Evolutionary conservation across 1,140 invertebrate species (phyloP).

Genomic region (Heliconius eleuchia): DNA sequence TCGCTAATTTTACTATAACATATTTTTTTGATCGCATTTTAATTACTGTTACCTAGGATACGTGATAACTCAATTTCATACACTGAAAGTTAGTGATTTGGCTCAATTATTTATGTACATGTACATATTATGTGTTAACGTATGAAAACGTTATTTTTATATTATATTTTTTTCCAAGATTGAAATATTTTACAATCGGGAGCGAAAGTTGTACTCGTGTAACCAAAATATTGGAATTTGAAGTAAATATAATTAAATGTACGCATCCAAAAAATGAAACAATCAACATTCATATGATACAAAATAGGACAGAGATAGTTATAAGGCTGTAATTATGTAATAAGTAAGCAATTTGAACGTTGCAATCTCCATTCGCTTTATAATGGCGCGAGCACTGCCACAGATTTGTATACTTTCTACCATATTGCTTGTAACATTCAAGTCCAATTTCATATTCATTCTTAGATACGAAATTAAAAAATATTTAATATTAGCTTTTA

Average conservation of each 20-base stretch:
- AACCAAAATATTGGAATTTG: not conserved
- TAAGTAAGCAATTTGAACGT: not conserved
- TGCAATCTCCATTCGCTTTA: not conserved
- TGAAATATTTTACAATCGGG: not conserved
- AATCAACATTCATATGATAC: not conserved
- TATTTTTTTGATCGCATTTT: constrained; percentile 14
- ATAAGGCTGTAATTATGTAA: constrained; percentile 8
- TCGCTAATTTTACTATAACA: constrained; percentile 3
- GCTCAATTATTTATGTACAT: constrained; percentile 18
- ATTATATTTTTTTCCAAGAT: not conserved
- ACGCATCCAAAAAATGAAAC: not conserved
- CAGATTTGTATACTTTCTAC: not conserved
- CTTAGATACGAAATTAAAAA: not conserved
- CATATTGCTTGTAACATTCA: constrained; percentile 6
- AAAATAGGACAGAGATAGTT: constrained; percentile 5
- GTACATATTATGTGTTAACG: constrained; percentile 5
- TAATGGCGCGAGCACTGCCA: not conserved
- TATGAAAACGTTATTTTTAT: not conserved
- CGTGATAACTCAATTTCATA: not conserved
- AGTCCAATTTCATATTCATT: not conserved
- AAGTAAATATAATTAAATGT: not conserved
- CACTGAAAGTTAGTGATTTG: not conserved
- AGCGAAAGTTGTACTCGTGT: not conserved
- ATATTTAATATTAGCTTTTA: not conserved
- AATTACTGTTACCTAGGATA: constrained; percentile 1